phyloP scores from a whole-genome alignment of 2,797 vertebrate species.

The Myotis planiceps region DNA sequence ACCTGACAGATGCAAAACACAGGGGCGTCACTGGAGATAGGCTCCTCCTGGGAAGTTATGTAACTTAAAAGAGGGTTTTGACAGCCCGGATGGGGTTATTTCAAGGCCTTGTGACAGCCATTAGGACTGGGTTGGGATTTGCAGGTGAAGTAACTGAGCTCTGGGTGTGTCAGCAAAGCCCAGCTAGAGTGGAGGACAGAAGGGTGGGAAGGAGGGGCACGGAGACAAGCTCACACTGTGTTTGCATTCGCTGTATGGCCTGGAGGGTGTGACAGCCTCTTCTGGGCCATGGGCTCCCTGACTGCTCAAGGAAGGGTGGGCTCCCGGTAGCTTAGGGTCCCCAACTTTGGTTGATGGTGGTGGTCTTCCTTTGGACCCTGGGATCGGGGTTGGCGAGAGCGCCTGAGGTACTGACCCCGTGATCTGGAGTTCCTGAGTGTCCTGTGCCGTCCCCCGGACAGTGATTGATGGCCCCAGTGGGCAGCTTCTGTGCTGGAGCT shows the following conservation, averaged over 20 bases:
- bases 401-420: not conserved
- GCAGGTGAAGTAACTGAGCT: not conserved
- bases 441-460: slow-evolving; percentile 60
- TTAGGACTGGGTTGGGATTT: not conserved
- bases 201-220: not conserved
- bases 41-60: not conserved
- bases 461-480: slow-evolving; percentile 74
- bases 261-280: not conserved
- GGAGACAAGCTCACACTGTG: not conserved
- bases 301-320: not conserved
- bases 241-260: not conserved
- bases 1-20: not conserved
- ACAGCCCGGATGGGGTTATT: not conserved
- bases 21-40: not conserved
- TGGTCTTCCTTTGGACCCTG: not conserved
- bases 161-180: not conserved
- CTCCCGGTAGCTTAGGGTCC: not conserved
- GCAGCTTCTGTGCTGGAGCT: slow-evolving; percentile 63
- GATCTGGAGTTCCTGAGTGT: slow-evolving; percentile 55
- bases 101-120: not conserved
- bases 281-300: slow-evolving; percentile 5
- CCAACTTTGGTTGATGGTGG: not conserved
- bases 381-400: not conserved
- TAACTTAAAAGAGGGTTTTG: not conserved
- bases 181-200: not conserved